phyloP scores from a whole-genome alignment of 2,113 vertebrate species.

The Burhinus oedicnemus region DNA sequence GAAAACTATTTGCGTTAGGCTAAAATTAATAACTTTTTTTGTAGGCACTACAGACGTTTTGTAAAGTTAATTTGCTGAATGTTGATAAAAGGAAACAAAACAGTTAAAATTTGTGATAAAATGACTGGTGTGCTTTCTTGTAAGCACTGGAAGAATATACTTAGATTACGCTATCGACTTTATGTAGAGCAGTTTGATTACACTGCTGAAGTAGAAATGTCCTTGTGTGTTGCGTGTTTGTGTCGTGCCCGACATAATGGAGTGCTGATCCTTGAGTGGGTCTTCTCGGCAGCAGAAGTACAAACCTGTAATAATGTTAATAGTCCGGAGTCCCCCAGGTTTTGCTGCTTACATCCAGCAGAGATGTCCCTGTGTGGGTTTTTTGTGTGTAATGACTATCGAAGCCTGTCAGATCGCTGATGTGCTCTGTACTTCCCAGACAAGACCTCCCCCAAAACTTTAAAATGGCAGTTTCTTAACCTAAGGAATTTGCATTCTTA shows the following conservation, averaged over 20 bases:
- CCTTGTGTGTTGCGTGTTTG: background rate
- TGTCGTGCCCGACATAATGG: rapidly evolving
- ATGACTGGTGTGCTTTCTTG: background rate
- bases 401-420: background rate
- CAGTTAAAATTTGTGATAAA: background rate
- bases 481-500: background rate
- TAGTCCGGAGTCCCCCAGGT: background rate
- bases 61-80: background rate
- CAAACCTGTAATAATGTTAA: background rate
- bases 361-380: background rate
- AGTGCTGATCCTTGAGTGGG: background rate
- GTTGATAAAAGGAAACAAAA: background rate
- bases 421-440: background rate
- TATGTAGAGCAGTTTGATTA: background rate
- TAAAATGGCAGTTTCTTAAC: background rate
- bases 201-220: background rate
- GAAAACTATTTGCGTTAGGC: constrained; percentile 1
- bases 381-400: background rate
- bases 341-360: background rate
- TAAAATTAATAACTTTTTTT: background rate
- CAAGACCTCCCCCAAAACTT: background rate
- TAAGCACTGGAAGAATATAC: background rate
- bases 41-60: background rate
- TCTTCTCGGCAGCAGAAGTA: background rate
- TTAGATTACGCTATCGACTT: background rate